A percentile compares a stretch with the other conserved stretches of the same genome.
phyloP scores from a whole-genome alignment of 2,888 invertebrate species.

The Marronus borbonicus region DNA sequence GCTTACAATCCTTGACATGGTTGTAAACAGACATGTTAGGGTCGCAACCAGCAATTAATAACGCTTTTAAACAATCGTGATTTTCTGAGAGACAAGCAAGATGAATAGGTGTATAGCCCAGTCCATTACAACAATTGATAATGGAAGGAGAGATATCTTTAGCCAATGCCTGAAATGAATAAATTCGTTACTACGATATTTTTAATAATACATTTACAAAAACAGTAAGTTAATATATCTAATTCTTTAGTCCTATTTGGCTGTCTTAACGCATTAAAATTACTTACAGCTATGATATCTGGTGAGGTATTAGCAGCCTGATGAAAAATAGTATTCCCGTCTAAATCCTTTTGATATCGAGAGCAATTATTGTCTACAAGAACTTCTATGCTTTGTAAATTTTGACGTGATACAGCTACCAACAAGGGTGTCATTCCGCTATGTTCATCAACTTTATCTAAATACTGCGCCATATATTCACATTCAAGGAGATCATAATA shows the following conservation, averaged over 20 bases:
- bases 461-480: constrained; percentile 77
- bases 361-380: constrained; percentile 77
- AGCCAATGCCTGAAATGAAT: constrained; percentile 67
- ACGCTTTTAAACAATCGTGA: constrained; percentile 89
- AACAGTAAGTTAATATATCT: too few species aligned
- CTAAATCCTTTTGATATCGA: constrained; percentile 80
- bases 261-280: too few species aligned
- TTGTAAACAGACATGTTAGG: constrained; percentile 79
- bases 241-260: too few species aligned
- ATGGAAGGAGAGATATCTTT: constrained; percentile 69
- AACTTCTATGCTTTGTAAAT: constrained; percentile 79
- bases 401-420: constrained; percentile 84
- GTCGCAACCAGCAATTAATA: constrained; percentile 89
- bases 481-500: constrained; percentile 81
- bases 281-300: constrained; percentile 84
- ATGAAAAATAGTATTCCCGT: constrained; percentile 89
- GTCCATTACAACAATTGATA: constrained; percentile 83
- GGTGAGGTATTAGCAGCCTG: constrained; percentile 88
- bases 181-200: too few species aligned
- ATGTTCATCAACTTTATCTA: constrained; percentile 80
- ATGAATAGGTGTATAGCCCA: constrained; percentile 89
- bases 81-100: constrained; percentile 87
- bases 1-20: constrained; percentile 53
- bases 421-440: constrained; percentile 89
- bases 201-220: too few species aligned